Evolutionary conservation across 2,797 vertebrate species (phyloP).

Genomic region (Syndactyla subalaris): DNA sequence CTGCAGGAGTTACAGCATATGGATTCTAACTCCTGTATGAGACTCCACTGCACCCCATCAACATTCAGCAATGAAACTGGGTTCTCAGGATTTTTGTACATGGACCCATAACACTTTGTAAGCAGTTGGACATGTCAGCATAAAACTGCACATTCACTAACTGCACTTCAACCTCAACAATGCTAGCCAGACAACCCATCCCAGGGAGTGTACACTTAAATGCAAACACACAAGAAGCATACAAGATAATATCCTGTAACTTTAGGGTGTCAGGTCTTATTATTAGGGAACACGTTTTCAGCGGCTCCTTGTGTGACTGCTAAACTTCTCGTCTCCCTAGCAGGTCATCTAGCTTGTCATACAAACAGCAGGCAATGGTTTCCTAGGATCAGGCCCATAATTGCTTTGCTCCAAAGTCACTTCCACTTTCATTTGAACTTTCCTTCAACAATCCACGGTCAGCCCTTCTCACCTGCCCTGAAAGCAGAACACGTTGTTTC

Average conservation of each 20-base stretch:
- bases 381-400: not conserved
- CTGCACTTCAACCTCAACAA: not conserved
- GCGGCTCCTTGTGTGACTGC: not conserved
- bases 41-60: not conserved
- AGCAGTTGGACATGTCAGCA: not conserved
- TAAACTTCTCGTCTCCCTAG: not conserved
- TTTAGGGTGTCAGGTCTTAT: not conserved
- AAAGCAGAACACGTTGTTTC: not conserved
- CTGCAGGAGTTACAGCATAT: rapidly evolving
- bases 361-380: not conserved
- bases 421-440: not conserved
- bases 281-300: not conserved
- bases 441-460: not conserved
- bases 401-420: not conserved
- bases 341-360: not conserved
- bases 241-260: not conserved
- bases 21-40: not conserved
- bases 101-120: rapidly evolving
- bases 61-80: not conserved
- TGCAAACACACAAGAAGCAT: not conserved
- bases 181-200: not conserved
- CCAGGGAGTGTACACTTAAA: not conserved
- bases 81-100: not conserved
- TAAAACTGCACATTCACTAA: not conserved
- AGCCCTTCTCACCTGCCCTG: not conserved